phyloP scores from a whole-genome alignment of 2,797 vertebrate species.

The Lepus townsendii region DNA sequence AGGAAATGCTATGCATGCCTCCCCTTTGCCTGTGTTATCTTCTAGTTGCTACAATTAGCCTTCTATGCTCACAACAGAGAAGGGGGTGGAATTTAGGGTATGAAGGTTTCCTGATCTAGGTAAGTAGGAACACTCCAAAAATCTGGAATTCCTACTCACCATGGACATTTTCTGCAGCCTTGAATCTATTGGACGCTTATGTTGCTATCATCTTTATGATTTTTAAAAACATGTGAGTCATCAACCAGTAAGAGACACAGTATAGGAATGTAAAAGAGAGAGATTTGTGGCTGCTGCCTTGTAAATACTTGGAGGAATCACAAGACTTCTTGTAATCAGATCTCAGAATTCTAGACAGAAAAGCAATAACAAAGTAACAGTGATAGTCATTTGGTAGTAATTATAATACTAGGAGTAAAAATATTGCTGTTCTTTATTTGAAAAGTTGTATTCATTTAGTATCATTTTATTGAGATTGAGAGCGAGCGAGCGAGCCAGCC shows the following conservation, averaged over 20 bases:
- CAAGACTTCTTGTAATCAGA: neutral
- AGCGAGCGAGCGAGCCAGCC: no score
- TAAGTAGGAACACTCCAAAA: conserved; percentile 72
- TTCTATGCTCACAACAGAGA: conserved; percentile 69
- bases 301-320: neutral
- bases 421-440: neutral
- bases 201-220: neutral
- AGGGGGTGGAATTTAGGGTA: conserved; percentile 61
- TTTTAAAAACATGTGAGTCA: neutral
- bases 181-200: neutral
- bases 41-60: conserved; percentile 73
- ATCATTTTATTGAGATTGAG: no score
- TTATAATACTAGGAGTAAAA: neutral
- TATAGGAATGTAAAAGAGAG: neutral
- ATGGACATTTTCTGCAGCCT: neutral
- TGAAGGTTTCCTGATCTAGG: conserved; percentile 70
- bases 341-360: neutral
- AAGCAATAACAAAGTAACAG: neutral
- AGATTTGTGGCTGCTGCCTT: neutral
- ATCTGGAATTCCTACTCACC: conserved; percentile 66
- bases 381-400: neutral
- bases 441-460: no score
- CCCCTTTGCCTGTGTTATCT: conserved; percentile 57
- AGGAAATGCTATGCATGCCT: conserved; percentile 63
- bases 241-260: no score